Conservation (phyloP, 2,888 invertebrate species). For the Spialia ferax region DNA sequence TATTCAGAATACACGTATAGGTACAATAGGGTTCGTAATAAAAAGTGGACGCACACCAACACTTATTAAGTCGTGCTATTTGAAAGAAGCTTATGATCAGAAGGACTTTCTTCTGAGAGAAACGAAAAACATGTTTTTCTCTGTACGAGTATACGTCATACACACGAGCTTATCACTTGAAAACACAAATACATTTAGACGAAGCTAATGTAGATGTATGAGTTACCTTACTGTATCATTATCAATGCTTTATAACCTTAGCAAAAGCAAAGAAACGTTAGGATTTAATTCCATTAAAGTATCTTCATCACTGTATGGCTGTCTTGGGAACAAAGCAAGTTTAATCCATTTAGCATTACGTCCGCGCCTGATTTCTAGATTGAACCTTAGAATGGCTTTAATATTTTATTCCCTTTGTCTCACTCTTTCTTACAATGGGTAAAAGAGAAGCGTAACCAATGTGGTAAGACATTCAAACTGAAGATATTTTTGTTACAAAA, state of each 20-base stretch:
- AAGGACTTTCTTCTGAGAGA: too few species aligned
- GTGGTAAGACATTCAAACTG: constrained; percentile 6
- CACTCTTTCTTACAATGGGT: neutral
- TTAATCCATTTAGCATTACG: constrained; percentile 54
- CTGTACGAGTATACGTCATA: neutral
- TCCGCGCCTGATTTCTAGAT: constrained; percentile 38
- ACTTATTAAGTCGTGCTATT: too few species aligned
- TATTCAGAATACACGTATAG: too few species aligned
- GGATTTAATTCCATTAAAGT: constrained; percentile 63
- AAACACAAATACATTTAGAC: neutral
- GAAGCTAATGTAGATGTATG: neutral
- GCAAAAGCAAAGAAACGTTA: constrained; percentile 24
- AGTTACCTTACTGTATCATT: constrained; percentile 13
- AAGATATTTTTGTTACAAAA: constrained; percentile 17
- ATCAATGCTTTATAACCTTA: constrained; percentile 48
- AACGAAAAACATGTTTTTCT: too few species aligned
- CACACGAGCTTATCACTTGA: neutral
- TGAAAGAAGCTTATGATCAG: too few species aligned
- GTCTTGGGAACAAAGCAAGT: constrained; percentile 58
- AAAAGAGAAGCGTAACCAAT: constrained; percentile 21
- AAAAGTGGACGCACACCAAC: too few species aligned
- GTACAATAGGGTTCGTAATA: too few species aligned
- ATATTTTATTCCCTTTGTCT: constrained; percentile 31
- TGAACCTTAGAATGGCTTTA: constrained; percentile 52
- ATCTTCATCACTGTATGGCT: constrained; percentile 48